Percentiles rank a stretch among this genome's conserved stretches.
Conservation (phyloP, 2,888 invertebrate genomes). For the Mayetiola destructor region DNA sequence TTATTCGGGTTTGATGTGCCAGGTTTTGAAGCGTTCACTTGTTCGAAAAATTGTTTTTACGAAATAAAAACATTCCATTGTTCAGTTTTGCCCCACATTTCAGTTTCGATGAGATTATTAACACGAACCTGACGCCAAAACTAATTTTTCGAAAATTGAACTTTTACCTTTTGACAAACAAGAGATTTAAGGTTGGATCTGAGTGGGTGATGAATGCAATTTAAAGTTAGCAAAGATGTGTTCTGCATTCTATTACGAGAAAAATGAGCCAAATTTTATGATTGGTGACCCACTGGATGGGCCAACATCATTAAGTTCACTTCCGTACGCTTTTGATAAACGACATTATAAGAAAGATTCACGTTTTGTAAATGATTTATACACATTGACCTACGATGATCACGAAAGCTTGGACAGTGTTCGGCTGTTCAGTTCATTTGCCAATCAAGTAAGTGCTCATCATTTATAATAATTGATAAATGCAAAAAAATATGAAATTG, state of each 20-base stretch:
- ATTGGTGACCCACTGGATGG: not conserved
- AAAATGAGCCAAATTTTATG: constrained; percentile 1
- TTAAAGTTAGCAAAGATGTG: not conserved
- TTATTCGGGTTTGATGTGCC: no score
- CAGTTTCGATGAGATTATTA: no score
- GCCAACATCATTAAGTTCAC: not conserved
- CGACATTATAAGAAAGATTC: constrained; percentile 80
- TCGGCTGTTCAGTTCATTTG: constrained; percentile 35
- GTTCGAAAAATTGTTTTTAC: no score
- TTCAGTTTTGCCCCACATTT: no score
- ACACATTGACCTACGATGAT: constrained; percentile 72
- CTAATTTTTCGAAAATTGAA: no score
- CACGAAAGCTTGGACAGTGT: constrained; percentile 61
- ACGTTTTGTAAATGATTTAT: constrained; percentile 65
- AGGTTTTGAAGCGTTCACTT: no score
- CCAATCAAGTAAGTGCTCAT: constrained; percentile 15
- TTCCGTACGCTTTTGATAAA: constrained; percentile 26
- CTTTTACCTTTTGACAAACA: no score
- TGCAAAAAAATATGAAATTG: no score
- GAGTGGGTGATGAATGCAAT: not conserved
- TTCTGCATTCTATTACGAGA: constrained; percentile 5
- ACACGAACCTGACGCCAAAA: no score
- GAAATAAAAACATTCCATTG: no score
- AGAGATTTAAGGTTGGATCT: not conserved
- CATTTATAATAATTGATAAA: no score